Base-by-base conservation (phyloP, 2,113 vertebrate genomes). In the Paramormyrops kingsleyae region DNA sequence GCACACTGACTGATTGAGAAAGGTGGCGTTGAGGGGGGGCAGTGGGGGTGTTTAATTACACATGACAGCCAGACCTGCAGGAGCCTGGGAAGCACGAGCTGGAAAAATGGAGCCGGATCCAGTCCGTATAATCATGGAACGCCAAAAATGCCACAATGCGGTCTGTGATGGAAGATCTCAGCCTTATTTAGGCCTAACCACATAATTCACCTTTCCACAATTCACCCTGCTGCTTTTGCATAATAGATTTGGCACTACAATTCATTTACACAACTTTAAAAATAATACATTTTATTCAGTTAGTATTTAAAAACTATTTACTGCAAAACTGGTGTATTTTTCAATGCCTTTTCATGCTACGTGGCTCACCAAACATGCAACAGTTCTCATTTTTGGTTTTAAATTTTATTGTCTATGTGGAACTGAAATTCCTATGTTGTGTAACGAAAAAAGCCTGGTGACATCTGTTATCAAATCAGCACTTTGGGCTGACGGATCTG, bases 31-130 rank as follows among this genome's bases (percentile, higher is more conserved):
- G 52, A 21, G 77, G 19, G 35, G 80, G 21, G 21, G 39, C 0
- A 21, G 95, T 96, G 96, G 97, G 97, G 97, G 97, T 98, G 98
- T 98, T 99, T 98, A 99, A 99, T 99, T 98, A 98, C 97, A 98
- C 97, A 96, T 97, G 97, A 97, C 98, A 98, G 98, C 97, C 97
- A 94, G 94, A 97, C 97, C 98, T 97, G 97, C 96, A 94, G 98
- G 97, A 96, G 96, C 96, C 96, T 96, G 94, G 95, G 95, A 94
- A 94, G 95, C 95, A 95, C 93, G 95, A 95, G 95, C 96, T 96
- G 96, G 52, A 95, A 96, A 97, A 97, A 97, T 96, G 97, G 96
- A 95, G 93, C 95, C 93, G 95, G 94, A 95, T 95, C 95, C 95
- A 88, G 92, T 94, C 92, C 93, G 94, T 95, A 95, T 93, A 94